A percentile compares a stretch with the other conserved stretches of the same genome.
These are phyloP conservation scores for Antennarius striatus DNA, from an alignment of 2,113 vertebrate species.

Conservation along the genomic window DNA sequence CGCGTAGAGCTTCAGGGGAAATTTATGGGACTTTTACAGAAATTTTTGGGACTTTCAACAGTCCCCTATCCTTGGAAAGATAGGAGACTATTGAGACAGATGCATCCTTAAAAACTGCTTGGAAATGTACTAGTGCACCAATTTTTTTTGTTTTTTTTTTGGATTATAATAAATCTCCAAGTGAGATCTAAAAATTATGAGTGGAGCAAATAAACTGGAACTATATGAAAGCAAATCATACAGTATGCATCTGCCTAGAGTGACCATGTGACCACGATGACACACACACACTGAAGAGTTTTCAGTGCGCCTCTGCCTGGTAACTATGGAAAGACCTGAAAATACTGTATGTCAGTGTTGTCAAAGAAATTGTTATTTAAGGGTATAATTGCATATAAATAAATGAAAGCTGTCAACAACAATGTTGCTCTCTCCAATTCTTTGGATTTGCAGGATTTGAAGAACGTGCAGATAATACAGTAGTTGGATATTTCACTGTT, in stretches of 20 bases:
- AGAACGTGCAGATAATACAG: no score
- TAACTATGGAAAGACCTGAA: conserved; percentile 12
- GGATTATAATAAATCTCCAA: no score
- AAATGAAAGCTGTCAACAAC: conserved; percentile 40
- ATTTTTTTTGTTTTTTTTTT: no score
- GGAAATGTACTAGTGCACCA: no score
- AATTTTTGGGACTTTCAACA: background rate
- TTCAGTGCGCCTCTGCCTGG: conserved; percentile 1
- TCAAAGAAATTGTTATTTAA: conserved; percentile 20
- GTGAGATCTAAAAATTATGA: no score
- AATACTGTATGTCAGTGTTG: background rate
- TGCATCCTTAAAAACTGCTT: no score
- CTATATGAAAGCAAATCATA: background rate
- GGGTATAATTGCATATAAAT: background rate
- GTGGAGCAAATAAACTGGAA: no score
- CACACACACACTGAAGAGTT: no score
- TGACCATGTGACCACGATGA: no score
- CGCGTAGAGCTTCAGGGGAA: conserved; percentile 37
- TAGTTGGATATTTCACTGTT: no score
- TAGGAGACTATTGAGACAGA: background rate
- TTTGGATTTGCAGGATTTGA: no score
- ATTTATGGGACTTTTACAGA: background rate
- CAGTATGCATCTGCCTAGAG: background rate
- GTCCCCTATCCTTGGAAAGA: background rate
- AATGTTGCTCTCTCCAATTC: no score